phyloP scores from a whole-genome alignment of 2,888 invertebrate species.

The Drosophila fungiperda region DNA sequence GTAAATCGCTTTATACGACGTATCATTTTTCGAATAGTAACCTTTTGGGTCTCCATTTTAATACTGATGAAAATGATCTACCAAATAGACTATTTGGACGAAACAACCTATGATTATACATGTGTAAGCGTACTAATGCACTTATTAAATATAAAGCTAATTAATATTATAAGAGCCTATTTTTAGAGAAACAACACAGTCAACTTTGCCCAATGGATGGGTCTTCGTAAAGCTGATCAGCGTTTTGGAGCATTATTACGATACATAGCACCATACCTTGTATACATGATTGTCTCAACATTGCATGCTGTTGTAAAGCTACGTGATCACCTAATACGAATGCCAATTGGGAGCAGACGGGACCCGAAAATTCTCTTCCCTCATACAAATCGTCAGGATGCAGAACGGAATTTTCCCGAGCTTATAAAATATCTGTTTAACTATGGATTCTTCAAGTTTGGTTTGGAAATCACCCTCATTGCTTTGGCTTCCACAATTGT shows the following conservation, averaged over 20 bases:
- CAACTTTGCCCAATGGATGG: constrained; percentile 93
- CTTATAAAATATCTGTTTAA: constrained; percentile 95
- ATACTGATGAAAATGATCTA: constrained; percentile 97
- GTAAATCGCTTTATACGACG: constrained; percentile 90
- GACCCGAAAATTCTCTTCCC: constrained; percentile 91
- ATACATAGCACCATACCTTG: constrained; percentile 92
- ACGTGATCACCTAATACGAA: constrained; percentile 89
- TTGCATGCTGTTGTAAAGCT: constrained; percentile 94
- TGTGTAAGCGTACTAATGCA: constrained; percentile 87
- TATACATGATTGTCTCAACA: constrained; percentile 93
- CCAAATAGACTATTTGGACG: constrained; percentile 95
- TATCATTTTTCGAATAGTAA: constrained; percentile 90
- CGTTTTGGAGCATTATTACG: constrained; percentile 87
- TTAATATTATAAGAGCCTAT: no score
- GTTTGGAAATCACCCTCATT: constrained; percentile 95
- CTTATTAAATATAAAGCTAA: background rate
- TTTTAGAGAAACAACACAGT: constrained; percentile 52
- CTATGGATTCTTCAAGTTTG: constrained; percentile 98
- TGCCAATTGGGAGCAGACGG: constrained; percentile 85
- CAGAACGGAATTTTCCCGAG: constrained; percentile 92
- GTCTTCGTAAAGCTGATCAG: constrained; percentile 89
- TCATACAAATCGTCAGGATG: constrained; percentile 90
- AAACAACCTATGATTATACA: constrained; percentile 89
- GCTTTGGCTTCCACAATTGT: constrained; percentile 94
- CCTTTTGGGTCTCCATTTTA: constrained; percentile 91